A percentile compares a stretch with the other conserved stretches of the same genome.
Evolutionary conservation across 2,888 invertebrate species (phyloP).

Genomic region (Drosophila helvetica): DNA sequence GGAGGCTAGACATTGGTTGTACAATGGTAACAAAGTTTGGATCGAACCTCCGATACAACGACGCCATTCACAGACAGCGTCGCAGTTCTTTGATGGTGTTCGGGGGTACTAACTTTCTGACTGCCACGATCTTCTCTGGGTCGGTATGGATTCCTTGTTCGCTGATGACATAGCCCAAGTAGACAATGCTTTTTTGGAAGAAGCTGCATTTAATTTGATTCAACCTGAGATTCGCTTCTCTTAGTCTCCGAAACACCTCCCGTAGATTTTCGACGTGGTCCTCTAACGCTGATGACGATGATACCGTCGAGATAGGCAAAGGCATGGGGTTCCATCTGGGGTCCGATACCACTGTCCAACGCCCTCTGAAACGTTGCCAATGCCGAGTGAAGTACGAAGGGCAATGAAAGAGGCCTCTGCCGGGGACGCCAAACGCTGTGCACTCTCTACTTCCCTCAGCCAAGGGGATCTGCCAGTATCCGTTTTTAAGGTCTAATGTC

Average conservation of each 20-base stretch:
- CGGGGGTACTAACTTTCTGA: too few relatives aligned
- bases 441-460: background rate
- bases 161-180: background rate
- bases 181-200: background rate
- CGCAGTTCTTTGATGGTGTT: too few relatives aligned
- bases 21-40: too few relatives aligned
- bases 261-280: background rate
- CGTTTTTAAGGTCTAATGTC: too few relatives aligned
- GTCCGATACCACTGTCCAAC: background rate
- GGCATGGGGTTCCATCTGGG: background rate
- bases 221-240: background rate
- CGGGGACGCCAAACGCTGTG: background rate
- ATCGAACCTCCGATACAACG: too few relatives aligned
- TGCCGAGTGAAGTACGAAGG: background rate
- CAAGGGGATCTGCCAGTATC: too few relatives aligned
- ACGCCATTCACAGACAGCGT: too few relatives aligned
- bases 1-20: too few relatives aligned
- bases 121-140: too few relatives aligned
- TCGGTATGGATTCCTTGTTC: background rate
- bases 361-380: background rate
- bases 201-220: background rate
- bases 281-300: background rate
- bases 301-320: background rate
- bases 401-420: background rate
- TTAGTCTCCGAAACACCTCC: background rate